A percentile compares a stretch with the other conserved stretches of the same genome.
Evolutionary conservation across 2,888 invertebrate genomes (phyloP).

Genomic region (Phengaris arion): DNA sequence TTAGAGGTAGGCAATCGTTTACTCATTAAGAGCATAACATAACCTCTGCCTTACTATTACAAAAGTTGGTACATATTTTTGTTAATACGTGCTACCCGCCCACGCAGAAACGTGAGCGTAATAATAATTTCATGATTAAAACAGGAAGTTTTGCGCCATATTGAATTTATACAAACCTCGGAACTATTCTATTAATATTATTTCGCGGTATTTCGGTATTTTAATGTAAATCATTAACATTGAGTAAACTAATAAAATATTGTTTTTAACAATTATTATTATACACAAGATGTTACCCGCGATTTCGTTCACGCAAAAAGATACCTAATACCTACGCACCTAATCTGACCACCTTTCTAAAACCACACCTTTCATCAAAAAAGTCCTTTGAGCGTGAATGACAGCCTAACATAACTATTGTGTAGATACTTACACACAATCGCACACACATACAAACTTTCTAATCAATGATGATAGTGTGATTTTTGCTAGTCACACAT

Average conservation of each 20-base stretch:
- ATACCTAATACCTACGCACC: too few species aligned
- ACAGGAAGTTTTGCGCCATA: not conserved
- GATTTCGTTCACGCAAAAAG: too few species aligned
- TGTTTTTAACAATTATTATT: too few species aligned
- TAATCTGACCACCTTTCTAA: too few species aligned
- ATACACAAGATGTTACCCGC: too few species aligned
- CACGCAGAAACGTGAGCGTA: slow-evolving; percentile 6
- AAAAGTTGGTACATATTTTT: not conserved
- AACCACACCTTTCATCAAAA: too few species aligned
- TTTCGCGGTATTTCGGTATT: not conserved
- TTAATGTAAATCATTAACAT: not conserved
- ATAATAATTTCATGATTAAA: slow-evolving; percentile 10
- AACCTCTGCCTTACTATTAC: not conserved
- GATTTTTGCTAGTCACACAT: too few species aligned
- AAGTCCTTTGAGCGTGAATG: too few species aligned
- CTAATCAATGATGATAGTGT: too few species aligned
- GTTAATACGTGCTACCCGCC: not conserved
- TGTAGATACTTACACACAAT: too few species aligned
- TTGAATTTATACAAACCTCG: not conserved
- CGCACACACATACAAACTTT: not conserved
- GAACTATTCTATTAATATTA: not conserved
- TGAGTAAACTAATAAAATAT: not conserved
- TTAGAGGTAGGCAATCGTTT: too few species aligned
- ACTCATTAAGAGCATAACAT: not conserved
- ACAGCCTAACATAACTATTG: too few species aligned